Evolutionary conservation across 1,140 invertebrate genomes (phyloP), one percentile per base, ranked within the genome.

Genomic region (Calephelis virginiensis): DNA sequence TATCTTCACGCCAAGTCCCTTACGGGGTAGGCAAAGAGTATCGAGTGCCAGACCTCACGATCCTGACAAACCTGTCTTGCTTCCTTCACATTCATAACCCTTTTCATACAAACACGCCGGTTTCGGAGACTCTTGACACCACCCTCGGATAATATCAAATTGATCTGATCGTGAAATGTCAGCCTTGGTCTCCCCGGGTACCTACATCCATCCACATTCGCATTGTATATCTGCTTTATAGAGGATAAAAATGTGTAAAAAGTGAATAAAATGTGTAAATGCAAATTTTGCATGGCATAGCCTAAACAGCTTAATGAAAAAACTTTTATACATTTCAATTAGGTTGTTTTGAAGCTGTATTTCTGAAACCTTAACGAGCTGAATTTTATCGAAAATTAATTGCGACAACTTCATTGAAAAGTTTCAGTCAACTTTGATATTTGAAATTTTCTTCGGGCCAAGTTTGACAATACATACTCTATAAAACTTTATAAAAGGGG

Each of bases 371-470:
- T 85, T 89, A 89, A 90, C 88, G 85, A 88, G 86, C 80, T 85
- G 83, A 87, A 89, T 86, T 89, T 85, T 87, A 90, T 89, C 80
- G 85, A 88, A 90, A 90, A 90, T 90, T 90, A 90, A 89, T 90
- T 89, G 84, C 85, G 82, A 89, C 86, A 86, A 86, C 86, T 90
- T 85, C 82, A 86, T 88, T 83, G 80, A 81, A 86, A 89, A 89
- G 74, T 89, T 88, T 76, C 76, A 83, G 70, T 83, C 75, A 78
- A 85, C 74, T 86, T 82, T 83, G 80, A 83, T 88, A 85, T 83
- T 77, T 80, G 71, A 83, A 84, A 84, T 80, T 89, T 86, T 83
- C 73, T 79, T 70, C 70, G 67, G 66, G 12, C 47, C 68, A 86
- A 85, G 68, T 86, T 83, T 72, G 63, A 82, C 78, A 78, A 74